Conservation (phyloP, 2,888 invertebrate genomes). For the Podotricha telesiphe region DNA sequence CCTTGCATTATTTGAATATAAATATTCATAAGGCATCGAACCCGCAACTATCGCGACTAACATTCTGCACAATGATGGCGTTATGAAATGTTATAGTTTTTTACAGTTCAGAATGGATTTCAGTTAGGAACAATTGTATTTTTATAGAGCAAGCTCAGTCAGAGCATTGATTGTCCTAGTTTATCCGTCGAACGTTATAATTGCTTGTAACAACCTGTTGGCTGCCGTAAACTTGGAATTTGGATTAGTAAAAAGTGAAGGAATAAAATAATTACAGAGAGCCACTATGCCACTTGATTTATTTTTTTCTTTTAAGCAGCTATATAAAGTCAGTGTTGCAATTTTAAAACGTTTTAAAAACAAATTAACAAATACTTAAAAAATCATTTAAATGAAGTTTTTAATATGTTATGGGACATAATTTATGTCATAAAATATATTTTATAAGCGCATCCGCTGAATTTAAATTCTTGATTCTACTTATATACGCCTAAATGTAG, state of each 20-base stretch:
- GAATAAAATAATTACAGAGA: too few species aligned
- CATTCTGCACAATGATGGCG: too few species aligned
- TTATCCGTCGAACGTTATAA: conserved; percentile 34
- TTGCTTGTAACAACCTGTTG: conserved; percentile 1
- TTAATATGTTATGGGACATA: not conserved
- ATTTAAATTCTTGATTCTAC: conserved; percentile 2
- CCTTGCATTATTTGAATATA: too few species aligned
- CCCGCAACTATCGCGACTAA: too few species aligned
- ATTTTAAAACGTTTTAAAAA: not conserved
- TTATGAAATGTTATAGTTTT: not conserved
- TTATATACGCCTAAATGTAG: not conserved
- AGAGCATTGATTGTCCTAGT: conserved; percentile 36
- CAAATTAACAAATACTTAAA: not conserved
- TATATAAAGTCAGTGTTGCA: too few species aligned
- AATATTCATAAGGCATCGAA: too few species aligned
- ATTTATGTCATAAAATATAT: not conserved
- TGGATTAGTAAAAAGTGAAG: not conserved
- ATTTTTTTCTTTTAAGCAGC: too few species aligned
- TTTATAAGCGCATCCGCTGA: not conserved
- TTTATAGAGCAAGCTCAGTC: conserved; percentile 27
- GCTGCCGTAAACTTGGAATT: not conserved
- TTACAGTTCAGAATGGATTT: not conserved
- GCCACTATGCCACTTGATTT: not conserved
- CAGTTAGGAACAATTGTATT: not conserved
- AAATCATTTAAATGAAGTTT: not conserved